Base-by-base conservation (phyloP, 37 sponge, comb jelly and placozoan species). In the Ephydatia muelleri region DNA sequence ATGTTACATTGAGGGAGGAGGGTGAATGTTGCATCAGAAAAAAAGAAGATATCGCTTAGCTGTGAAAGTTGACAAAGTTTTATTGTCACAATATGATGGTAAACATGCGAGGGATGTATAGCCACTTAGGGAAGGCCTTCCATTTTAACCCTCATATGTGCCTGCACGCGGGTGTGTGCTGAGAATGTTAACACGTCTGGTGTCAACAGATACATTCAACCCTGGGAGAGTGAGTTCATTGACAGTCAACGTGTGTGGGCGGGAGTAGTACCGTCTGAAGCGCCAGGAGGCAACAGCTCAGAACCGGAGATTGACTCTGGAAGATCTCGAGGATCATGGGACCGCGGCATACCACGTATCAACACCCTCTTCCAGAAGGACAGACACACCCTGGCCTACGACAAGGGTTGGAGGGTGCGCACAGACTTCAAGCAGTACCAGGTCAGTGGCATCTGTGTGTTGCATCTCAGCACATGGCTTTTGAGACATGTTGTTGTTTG, bases 161-260 rank as follows among this genome's bases (percentile, higher is more conserved):
- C 4, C 4, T 29, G 5, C 8, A 9, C 8, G 6, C 16, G 57
- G 6, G 16, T 14, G 57, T 5, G 19, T 57, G 9, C 57, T 57
- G 57, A 11, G 57, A n/a, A n/a, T n/a, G n/a, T n/a, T n/a, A n/a
- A n/a, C n/a, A n/a, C n/a, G 19, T 72, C 26, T n/a, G 0, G 0
- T 22, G 57, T n/a, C 36, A 38, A 65, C 71, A 95, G 96, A 43
- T 99, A 97, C 73, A 87, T 99, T 37, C 95, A 95, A 91, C 97
- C 99, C 5, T 99, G 99, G 99, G 99, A 99, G 88, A 95, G 90
- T 57, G 99, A 99, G 91, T 99, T 99, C 82, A 97, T 94, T 48
- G 99, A 99, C 90, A 96, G 96, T 28, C 99, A 99, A 91, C 86
- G 97, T 16, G 99, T 99, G 84, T 99, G 99, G 99, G 97, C 99